Evolutionary conservation across 2,797 vertebrate genomes (phyloP).

Genomic region (Trachurus trachurus): DNA sequence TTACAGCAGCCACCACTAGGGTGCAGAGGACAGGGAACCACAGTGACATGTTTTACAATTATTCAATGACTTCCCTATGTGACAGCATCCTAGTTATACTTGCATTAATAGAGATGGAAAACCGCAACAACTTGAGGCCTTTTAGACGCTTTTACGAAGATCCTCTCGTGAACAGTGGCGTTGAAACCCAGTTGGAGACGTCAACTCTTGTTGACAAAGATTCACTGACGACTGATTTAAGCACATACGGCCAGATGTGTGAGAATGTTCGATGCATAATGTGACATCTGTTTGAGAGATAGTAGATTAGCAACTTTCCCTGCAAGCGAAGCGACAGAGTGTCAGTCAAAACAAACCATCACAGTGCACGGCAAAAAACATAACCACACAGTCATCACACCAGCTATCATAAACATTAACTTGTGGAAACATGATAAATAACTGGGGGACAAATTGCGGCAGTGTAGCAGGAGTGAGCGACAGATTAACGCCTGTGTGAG

Average conservation of each 20-base stretch:
- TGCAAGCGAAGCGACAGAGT: slow-evolving; percentile 50
- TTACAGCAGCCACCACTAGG: slow-evolving; percentile 11
- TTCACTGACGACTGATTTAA: slow-evolving; percentile 50
- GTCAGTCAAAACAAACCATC: slow-evolving; percentile 72
- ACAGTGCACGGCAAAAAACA: not conserved
- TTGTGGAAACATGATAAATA: slow-evolving; percentile 47
- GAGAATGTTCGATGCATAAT: slow-evolving; percentile 40
- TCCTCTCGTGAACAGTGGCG: not conserved
- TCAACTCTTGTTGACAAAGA: slow-evolving; percentile 21
- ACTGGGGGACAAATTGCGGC: slow-evolving; percentile 18
- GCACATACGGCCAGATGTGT: slow-evolving; percentile 55
- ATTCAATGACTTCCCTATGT: not conserved
- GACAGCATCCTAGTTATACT: not conserved
- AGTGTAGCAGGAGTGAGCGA: slow-evolving; percentile 15
- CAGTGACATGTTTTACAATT: not conserved
- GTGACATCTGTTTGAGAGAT: slow-evolving; percentile 75
- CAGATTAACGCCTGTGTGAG: slow-evolving; percentile 38
- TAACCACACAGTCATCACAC: slow-evolving; percentile 51
- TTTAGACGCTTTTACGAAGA: slow-evolving; percentile 12
- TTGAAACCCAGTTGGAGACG: slow-evolving; percentile 25
- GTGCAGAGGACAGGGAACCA: slow-evolving; percentile 22
- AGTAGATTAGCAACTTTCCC: slow-evolving; percentile 72
- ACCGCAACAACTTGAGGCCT: slow-evolving; percentile 2
- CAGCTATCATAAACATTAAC: slow-evolving; percentile 55
- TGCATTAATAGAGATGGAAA: not conserved